Base-by-base conservation (phyloP, 2,888 invertebrate genomes). In the Pristionchus mayeri region DNA sequence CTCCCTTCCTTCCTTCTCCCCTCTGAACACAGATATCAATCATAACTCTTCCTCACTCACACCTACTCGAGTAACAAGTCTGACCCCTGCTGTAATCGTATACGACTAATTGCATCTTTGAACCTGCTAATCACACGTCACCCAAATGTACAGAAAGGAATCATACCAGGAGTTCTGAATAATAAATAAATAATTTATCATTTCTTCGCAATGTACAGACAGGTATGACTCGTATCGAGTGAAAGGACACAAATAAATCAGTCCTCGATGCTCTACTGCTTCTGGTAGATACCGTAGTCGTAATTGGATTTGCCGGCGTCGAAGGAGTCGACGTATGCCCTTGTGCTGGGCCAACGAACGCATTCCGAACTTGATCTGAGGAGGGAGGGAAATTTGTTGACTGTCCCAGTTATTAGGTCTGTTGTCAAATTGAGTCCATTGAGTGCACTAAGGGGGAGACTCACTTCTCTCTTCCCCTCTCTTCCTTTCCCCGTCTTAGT, bases 281-380 rank as follows among this genome's bases (percentile, higher is more conserved):
- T 27, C 40, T 83, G 84, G 81, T 85, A 89, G 78, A 88, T 87
- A 30, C 89, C 89, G 84, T 88, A 89, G 67, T 90, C 90, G 84
- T 90, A 90, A 67, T 90, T 90, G 3, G 90, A 90, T 76, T 84
- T 85, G 30, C 90, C 90, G 40, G 87, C 85, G 11, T 88, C 76
- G 80, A 88, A 89, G 24, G 87, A 87, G 75, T 90, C 90, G 21
- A 90, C 82, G 85, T 89, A 90, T 0, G 86, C 89, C n/a, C 71
- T 90, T 90, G 78, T 90, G 90, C 40, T 89, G 88, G 21, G 84
- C 82, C 21, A 90, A 86, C n/a, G 90, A 88, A 34, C 90, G 86
- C 48, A 84, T 81, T 2, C 89, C 87, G 85, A 89, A 90, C 84
- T 90, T 90, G 37, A 90, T 85, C 88, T 88, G 82, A 48, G 84